Percentiles rank a stretch among this genome's conserved stretches.
Conservation (phyloP, 1,140 invertebrate species). For the Drosophila grimshawi region DNA sequence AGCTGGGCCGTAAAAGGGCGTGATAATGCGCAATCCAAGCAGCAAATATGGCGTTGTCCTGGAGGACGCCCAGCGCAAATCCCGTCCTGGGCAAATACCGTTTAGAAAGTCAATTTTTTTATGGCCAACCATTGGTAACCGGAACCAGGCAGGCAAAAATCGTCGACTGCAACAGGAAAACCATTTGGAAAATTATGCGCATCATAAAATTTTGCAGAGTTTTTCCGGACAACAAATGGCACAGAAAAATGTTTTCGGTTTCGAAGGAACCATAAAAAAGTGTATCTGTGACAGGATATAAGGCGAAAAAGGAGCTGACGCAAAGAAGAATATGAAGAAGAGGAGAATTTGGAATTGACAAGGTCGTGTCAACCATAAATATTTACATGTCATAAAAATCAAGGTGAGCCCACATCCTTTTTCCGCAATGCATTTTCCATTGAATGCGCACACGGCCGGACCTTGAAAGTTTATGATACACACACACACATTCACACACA, state of each 20-base stretch:
- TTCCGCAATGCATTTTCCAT: slow-evolving; percentile 77
- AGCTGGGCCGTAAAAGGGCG: slow-evolving; percentile 51
- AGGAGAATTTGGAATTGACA: slow-evolving; percentile 39
- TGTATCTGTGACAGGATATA: slow-evolving; percentile 29
- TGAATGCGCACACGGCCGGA: slow-evolving; percentile 47
- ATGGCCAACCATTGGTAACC: slow-evolving; percentile 64
- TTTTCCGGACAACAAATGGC: slow-evolving; percentile 56
- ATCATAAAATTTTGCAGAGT: slow-evolving; percentile 68
- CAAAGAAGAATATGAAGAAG: background rate
- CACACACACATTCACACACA: slow-evolving; percentile 6
- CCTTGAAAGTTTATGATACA: slow-evolving; percentile 68
- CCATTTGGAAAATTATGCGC: slow-evolving; percentile 73
- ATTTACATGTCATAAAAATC: slow-evolving; percentile 81
- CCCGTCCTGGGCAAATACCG: slow-evolving; percentile 41
- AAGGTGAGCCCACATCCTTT: slow-evolving; percentile 76
- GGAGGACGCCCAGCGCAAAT: slow-evolving; percentile 9
- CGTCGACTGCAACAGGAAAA: slow-evolving; percentile 45
- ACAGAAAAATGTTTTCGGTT: slow-evolving; percentile 45
- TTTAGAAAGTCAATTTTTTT: slow-evolving; percentile 81
- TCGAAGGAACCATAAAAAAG: slow-evolving; percentile 74
- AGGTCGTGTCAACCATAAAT: slow-evolving; percentile 81
- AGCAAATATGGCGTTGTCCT: background rate
- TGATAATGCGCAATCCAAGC: slow-evolving; percentile 46
- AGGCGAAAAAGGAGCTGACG: too few relatives aligned
- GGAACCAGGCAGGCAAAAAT: slow-evolving; percentile 40